Evolutionary conservation across 92 coral and sea anemone genomes (phyloP).

Genomic region (Paragorgia papillata): DNA sequence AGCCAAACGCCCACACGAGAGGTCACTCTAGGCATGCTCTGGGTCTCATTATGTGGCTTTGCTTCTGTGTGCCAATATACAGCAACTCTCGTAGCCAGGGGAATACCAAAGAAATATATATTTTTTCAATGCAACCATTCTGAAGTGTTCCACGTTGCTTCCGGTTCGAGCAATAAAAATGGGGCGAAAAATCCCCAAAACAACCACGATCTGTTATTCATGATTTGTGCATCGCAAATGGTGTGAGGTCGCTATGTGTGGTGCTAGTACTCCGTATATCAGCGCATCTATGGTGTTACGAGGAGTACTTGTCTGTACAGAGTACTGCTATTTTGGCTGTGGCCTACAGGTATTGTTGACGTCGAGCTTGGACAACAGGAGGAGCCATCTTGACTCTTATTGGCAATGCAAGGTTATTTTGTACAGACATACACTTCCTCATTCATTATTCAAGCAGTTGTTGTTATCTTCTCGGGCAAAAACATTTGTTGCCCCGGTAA

Average conservation of each 20-base stretch:
- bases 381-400: background rate
- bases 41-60: background rate
- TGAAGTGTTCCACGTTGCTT: background rate
- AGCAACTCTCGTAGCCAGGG: background rate
- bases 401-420: background rate
- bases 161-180: background rate
- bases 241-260: background rate
- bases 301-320: too few species aligned
- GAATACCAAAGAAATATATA: too few species aligned
- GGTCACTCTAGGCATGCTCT: background rate
- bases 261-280: too few species aligned
- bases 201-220: background rate
- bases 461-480: background rate
- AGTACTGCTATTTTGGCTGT: too few species aligned
- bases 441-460: constrained; percentile 23
- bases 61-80: background rate
- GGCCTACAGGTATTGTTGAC: too few species aligned
- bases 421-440: background rate
- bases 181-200: background rate
- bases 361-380: background rate
- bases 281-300: too few species aligned
- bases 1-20: constrained; percentile 23
- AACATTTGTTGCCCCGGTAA: constrained; percentile 7
- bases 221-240: background rate
- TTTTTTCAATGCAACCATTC: too few species aligned